A percentile compares a stretch with the other conserved stretches of the same genome.
These are phyloP conservation scores for Felis catus DNA, from an alignment of 2,113 vertebrate species.

Conservation along the genomic window DNA sequence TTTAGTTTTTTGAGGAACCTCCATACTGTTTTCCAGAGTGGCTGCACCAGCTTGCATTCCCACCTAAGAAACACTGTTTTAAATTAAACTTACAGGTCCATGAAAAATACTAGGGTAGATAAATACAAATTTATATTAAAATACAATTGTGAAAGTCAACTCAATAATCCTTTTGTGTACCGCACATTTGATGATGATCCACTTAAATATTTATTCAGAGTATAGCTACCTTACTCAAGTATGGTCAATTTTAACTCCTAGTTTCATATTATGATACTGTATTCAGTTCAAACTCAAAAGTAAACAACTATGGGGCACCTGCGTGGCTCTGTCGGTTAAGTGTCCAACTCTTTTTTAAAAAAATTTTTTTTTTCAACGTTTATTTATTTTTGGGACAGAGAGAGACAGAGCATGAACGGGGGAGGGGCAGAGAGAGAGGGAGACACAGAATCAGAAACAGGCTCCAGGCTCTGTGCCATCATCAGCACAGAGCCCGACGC, in stretches of 20 bases:
- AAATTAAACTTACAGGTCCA: background rate
- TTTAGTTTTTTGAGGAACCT: too few relatives aligned
- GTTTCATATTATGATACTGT: background rate
- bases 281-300: conserved; percentile 22
- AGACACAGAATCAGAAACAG: too few relatives aligned
- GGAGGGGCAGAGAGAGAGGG: too few relatives aligned
- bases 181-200: background rate
- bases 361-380: too few relatives aligned
- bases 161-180: background rate
- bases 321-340: too few relatives aligned
- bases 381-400: too few relatives aligned
- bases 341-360: too few relatives aligned
- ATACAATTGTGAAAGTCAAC: background rate
- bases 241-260: background rate
- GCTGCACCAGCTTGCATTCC: too few relatives aligned
- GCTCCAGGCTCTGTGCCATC: too few relatives aligned
- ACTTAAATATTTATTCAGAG: background rate
- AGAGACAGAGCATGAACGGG: too few relatives aligned
- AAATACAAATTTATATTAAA: background rate
- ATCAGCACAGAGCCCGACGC: too few relatives aligned
- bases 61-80: background rate
- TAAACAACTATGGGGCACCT: background rate
- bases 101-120: background rate
- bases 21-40: too few relatives aligned
- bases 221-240: background rate